These are phyloP conservation scores for Operophtera brumata DNA, from an alignment of 2,888 invertebrate genomes.

Conservation along the genomic window DNA sequence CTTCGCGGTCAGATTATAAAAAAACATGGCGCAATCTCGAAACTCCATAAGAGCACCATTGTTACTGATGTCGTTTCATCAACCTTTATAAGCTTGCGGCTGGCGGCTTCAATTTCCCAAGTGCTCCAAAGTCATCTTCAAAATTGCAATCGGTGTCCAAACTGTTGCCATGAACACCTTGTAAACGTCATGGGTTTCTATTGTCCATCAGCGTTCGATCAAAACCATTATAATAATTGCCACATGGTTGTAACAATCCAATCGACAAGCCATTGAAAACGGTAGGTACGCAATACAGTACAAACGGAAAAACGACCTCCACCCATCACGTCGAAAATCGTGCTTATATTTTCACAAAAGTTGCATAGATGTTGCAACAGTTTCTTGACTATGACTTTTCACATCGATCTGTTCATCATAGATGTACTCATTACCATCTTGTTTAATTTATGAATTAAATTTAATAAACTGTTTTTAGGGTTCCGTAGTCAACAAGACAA, in stretches of 20 bases:
- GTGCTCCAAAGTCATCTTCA: not conserved
- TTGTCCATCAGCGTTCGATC: constrained; percentile 29
- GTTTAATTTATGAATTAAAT: no score
- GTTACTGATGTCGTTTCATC: constrained; percentile 26
- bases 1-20: constrained; percentile 21
- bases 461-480: no score
- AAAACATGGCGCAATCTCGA: constrained; percentile 26
- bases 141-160: constrained; percentile 1
- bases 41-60: constrained; percentile 25
- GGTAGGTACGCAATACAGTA: constrained; percentile 24
- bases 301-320: constrained; percentile 39
- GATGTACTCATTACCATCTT: no score
- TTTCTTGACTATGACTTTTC: not conserved
- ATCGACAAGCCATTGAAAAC: constrained; percentile 42
- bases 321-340: constrained; percentile 27
- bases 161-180: constrained; percentile 27
- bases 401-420: not conserved
- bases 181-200: constrained; percentile 33
- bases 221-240: constrained; percentile 27
- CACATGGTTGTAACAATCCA: constrained; percentile 37
- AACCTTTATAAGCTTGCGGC: constrained; percentile 25
- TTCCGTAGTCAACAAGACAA: no score
- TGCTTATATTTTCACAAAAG: constrained; percentile 32
- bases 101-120: constrained; percentile 18
- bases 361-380: constrained; percentile 33